Evolutionary conservation across 2,888 invertebrate genomes (phyloP).

Genomic region (Microctonus aethiopoides): DNA sequence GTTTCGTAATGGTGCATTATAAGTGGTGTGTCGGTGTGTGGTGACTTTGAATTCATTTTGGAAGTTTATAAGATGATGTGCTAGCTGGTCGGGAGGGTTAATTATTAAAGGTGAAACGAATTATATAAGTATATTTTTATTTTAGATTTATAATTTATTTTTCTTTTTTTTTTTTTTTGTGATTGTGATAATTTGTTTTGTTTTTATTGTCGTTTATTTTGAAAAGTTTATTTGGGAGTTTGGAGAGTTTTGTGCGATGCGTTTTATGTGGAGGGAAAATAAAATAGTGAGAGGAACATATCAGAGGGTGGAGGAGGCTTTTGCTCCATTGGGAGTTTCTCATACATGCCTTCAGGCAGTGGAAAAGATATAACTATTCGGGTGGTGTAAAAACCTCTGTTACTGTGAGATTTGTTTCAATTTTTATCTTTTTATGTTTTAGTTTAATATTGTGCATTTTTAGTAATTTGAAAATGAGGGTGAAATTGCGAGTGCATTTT

Average conservation of each 20-base stretch:
- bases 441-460: background rate
- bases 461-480: no score
- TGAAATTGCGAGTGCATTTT: no score
- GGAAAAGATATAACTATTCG: background rate
- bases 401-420: background rate
- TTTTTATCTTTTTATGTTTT: background rate
- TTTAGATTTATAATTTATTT: background rate
- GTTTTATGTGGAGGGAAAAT: background rate
- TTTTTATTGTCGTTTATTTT: background rate
- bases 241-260: background rate
- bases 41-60: background rate
- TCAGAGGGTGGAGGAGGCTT: background rate
- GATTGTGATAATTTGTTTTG: no score
- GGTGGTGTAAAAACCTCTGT: background rate
- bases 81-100: background rate
- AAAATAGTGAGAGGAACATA: background rate
- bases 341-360: background rate
- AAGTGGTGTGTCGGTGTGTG: background rate
- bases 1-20: no score
- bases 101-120: background rate
- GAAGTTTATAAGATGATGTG: background rate
- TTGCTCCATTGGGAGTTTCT: constrained; percentile 17
- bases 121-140: background rate
- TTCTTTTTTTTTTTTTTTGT: background rate
- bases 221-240: background rate